Evolutionary conservation across 2,888 invertebrate species (phyloP), one percentile per base, ranked within the genome.

Genomic region (Plebejus anna): DNA sequence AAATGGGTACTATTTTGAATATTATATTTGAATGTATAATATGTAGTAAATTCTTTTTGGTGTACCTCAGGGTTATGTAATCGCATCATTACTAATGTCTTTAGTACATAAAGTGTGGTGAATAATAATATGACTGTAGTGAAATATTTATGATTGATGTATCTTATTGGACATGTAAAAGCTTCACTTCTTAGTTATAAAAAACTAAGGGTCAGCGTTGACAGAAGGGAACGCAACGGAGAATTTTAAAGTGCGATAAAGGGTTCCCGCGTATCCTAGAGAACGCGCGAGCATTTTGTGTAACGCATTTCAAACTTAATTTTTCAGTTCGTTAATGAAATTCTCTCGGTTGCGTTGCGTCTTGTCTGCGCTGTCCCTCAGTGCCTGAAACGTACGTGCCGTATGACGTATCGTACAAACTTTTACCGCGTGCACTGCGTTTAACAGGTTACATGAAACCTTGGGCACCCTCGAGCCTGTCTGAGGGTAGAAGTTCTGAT

Each of bases 361-460:
- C 9, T 9, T 47, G 47, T 9, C 9, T 47, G 47, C 9, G 9
- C 47, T 47, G 47, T 28, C 28, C 22, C 59, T 28, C 4, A 13
- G 32, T 32, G 32, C 28, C 13, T 32, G 66, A 32, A 13, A 66
- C 13, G 4, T 32, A 32, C 66, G 6, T 32, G 5, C 5, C 16
- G 32, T 66, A 66, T 32, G 5, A 2, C 16, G 32, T 66, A 66
- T 16, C 16, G 4, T 36, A 36, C 66, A 66, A 66, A 13, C 5
- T 11, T 13, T 66, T 66, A 66, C 32, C 32, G 32, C 5, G 32
- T 66, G 66, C 32, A 1, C 32, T 66, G 32, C 11, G 16, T 51
- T 73, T 73, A 51, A 51, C 55, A 73, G 73, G 6, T 51, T 73
- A 73, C 32, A 32, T 73, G 32, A 73, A 73, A 51, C 32, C 73